These are phyloP conservation scores for Ellobius talpinus DNA, from an alignment of 2,113 vertebrate genomes.

Conservation along the genomic window DNA sequence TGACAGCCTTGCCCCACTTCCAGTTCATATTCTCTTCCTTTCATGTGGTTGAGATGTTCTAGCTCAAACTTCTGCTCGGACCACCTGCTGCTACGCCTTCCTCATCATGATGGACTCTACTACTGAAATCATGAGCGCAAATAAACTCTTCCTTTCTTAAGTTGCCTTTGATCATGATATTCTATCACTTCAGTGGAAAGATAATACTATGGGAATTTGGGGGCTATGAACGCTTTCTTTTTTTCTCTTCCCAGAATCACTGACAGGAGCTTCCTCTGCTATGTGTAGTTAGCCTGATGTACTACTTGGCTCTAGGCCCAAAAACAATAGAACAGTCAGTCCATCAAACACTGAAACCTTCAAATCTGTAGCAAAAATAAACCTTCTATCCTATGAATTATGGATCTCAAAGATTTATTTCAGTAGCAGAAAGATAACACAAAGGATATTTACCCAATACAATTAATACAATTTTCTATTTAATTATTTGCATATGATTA, in stretches of 20 bases:
- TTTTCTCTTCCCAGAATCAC: not conserved
- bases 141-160: not conserved
- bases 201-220: not conserved
- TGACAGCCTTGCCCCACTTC: not conserved
- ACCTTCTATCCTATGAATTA: not conserved
- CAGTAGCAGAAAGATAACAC: not conserved
- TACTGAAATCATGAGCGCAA: too few species aligned
- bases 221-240: not conserved
- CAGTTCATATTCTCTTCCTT: not conserved
- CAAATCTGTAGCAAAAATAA: not conserved
- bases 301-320: not conserved
- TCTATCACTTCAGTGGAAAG: not conserved
- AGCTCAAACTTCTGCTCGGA: rapidly evolving
- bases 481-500: not conserved
- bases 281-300: not conserved
- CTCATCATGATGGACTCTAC: not conserved
- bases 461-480: not conserved
- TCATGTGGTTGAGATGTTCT: not conserved
- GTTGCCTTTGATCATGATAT: not conserved
- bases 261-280: not conserved
- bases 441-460: not conserved
- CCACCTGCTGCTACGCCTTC: not conserved
- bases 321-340: not conserved
- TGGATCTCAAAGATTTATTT: not conserved
- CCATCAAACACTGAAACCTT: not conserved